Evolutionary conservation across 2,888 invertebrate species (phyloP), one percentile per base, ranked within the genome.

Genomic region (Gryllus longicercus): DNA sequence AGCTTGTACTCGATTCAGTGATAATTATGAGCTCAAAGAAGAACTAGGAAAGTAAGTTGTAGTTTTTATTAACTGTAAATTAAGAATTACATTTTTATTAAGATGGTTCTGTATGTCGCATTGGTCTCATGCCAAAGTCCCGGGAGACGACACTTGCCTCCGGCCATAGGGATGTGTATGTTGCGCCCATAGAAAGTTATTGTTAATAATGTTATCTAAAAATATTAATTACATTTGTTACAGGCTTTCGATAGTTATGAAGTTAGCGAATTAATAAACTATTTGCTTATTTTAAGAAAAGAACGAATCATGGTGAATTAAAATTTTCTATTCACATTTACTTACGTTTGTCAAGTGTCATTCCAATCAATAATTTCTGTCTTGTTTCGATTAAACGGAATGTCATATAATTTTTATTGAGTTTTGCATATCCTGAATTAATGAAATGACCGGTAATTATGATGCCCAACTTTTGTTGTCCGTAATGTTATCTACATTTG

Each of bases 21-120:
- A 99, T 90, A 98, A 98, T 90, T 99, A 99, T 90, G 99, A 99
- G 87, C 93, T 99, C 85, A 99, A 99, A 90, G 99, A 99, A 91
- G 99, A 99, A 91, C 92, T 99, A 88, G 99, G 99, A 89, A 99
- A 99, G 96, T 96, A 91, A 93, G 96, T 95, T 87, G 81, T 23
- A 82, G 75, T 78, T 79, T 51, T 80, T 51, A 49, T 81, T 81
- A n/a, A 79, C 51, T 80, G 76, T 80, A 74, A 18, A 63, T 63
- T 63, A 63, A 63, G 63, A n/a, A 63, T 18, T 63, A 5, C n/a
- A 63, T 63, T 14, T 63, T 18, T 63, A 63, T 63, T n/a, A 18
- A n/a, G n/a, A n/a, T 18, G n/a, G 63, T 63, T 18, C 63, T 78
- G 50, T 80, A 51, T 63, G 51, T 76, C 25, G 79, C 76, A 25